Base-by-base conservation (phyloP, 2,888 invertebrate genomes). In the Leptinotarsa juncta region DNA sequence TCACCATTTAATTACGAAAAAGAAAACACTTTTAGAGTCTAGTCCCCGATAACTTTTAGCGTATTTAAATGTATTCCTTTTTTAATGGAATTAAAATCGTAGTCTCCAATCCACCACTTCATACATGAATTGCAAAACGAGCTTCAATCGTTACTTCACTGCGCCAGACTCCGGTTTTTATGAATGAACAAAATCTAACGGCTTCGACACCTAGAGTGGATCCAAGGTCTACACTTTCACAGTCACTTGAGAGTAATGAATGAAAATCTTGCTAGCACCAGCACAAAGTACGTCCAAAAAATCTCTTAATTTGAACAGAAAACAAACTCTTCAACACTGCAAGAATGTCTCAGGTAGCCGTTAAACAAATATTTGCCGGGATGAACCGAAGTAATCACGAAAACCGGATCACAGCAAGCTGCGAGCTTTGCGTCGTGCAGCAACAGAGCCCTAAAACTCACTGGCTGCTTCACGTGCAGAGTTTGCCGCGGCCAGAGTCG, bases 401-500 rank as follows among this genome's bases (percentile, higher is more conserved):
- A 32, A 32, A 32, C 32, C 42, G 49, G 48, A 62, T 53, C 55
- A 51, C 70, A 26, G 62, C 66, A 65, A 60, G 70, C 62, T 18
- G 48, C 42, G 57, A 50, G 42, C 69, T 48, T 26, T 42, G 51
- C 49, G 75, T 77, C 77, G 73, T 67, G 73, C 74, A 71, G 67
- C 73, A 23, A n/a, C 80, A 78, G 80, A 77, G 80, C 81, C 81
- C 82, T 77, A 78, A 78, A 81, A 80, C 81, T 82, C 81, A 84
- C 83, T 84, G 83, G 79, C 78, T 79, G 77, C 72, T 83, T 83
- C 83, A 83, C 83, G 84, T 83, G 83, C 82, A 82, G 81, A 80
- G 80, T 82, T 80, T 81, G 80, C 80, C 81, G 81, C 84, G 84
- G 81, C 81, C 78, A 80, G 79, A 78, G 74, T 75, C 84, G 84